Conservation (phyloP, 1,140 invertebrate genomes). For the Penaeus chinensis region DNA sequence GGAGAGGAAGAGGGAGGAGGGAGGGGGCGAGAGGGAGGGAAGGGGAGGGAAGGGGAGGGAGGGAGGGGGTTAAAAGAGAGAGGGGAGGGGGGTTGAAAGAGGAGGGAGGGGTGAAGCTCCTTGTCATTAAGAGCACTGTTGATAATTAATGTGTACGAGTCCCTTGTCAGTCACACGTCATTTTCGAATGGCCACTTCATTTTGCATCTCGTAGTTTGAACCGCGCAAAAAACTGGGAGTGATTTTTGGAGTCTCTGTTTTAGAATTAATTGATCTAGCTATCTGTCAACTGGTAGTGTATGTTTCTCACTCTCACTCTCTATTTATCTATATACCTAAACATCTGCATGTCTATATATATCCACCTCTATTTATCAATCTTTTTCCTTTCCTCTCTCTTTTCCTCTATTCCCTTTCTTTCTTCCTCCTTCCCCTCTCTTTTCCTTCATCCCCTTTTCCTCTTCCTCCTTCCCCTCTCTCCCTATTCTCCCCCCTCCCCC, state of each 20-base stretch:
- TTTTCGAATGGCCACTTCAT: no score
- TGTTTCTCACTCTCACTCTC: background rate
- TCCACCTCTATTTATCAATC: background rate
- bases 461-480: background rate
- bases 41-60: constrained; percentile 1
- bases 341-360: background rate
- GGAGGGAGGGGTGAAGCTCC: background rate
- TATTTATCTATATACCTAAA: background rate
- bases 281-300: background rate
- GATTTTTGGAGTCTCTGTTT: no score
- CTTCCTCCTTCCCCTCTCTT: background rate
- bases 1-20: background rate
- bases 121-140: background rate
- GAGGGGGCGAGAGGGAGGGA: background rate
- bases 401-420: background rate
- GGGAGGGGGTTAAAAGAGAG: background rate
- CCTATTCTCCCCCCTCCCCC: background rate
- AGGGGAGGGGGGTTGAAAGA: background rate
- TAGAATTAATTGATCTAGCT: no score
- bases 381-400: background rate
- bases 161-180: background rate
- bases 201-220: no score
- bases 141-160: no score
- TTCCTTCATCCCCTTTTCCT: background rate
- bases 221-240: no score